Conservation (phyloP, 2,113 vertebrate genomes). For the Notiomystis cincta region DNA sequence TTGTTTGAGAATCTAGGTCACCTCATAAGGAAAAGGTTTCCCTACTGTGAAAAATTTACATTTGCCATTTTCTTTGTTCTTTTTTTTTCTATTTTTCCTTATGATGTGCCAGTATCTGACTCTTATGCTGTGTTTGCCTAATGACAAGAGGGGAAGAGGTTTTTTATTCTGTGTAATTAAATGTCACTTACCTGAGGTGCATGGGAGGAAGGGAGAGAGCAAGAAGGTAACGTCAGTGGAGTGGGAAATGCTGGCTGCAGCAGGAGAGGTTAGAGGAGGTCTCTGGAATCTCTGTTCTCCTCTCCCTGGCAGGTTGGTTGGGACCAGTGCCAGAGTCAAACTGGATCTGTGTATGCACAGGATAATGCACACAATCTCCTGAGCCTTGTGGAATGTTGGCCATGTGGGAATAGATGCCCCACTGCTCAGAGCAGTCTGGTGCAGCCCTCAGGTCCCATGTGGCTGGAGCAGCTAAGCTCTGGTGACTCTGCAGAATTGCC, state of each 20-base stretch:
- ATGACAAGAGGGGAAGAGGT: not conserved
- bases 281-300: not conserved
- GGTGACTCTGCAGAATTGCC: not conserved
- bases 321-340: not conserved
- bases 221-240: accelerated
- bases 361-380: not conserved
- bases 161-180: not conserved
- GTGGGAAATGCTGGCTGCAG: not conserved
- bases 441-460: not conserved
- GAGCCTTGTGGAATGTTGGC: not conserved
- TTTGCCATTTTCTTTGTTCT: not conserved
- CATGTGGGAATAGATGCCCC: not conserved
- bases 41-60: not conserved
- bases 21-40: not conserved
- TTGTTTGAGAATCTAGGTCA: not conserved
- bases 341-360: not conserved
- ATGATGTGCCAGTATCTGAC: not conserved
- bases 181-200: not conserved
- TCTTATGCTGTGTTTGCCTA: not conserved
- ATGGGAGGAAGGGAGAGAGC: not conserved
- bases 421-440: not conserved
- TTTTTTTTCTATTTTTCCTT: accelerated
- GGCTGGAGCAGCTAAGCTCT: not conserved
- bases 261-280: not conserved
- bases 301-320: not conserved